Conservation (phyloP, 2,888 invertebrate genomes). For the Microctonus hyperodae region DNA sequence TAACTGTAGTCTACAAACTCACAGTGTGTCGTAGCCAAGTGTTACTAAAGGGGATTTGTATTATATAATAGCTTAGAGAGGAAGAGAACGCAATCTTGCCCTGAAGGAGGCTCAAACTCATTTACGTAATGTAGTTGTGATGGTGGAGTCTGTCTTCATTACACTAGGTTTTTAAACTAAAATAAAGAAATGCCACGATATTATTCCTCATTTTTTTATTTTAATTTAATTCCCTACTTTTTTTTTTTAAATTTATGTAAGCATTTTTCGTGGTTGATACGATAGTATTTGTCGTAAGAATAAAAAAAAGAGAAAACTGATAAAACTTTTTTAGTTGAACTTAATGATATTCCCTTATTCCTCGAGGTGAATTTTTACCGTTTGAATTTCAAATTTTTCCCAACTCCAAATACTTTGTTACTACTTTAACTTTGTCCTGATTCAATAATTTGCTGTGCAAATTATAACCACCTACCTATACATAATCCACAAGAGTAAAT, state of each 20-base stretch:
- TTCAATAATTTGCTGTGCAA: not conserved
- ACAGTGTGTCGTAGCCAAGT: not conserved
- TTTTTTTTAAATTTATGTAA: not conserved
- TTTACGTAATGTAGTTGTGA: conserved; percentile 29
- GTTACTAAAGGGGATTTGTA: not conserved
- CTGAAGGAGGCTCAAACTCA: conserved; percentile 11
- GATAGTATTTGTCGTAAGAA: not conserved
- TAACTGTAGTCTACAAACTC: conserved; percentile 19
- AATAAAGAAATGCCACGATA: not conserved
- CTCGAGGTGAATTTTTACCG: not conserved
- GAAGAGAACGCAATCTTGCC: not conserved
- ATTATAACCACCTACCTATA: not conserved
- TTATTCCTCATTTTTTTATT: not conserved
- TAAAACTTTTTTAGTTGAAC: conserved; percentile 13
- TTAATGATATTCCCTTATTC: not conserved
- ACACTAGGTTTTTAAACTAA: not conserved
- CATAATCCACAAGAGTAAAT: not conserved
- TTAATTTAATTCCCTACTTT: not conserved
- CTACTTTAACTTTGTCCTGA: conserved; percentile 5
- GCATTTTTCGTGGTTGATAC: too few species aligned
- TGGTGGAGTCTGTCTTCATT: not conserved
- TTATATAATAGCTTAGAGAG: not conserved
- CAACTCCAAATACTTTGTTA: conserved; percentile 2
- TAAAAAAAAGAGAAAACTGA: not conserved
- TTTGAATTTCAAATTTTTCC: conserved; percentile 16